A percentile compares a stretch with the other conserved stretches of the same genome.
phyloP scores from a whole-genome alignment of 2,113 vertebrate species.

The Paracyprichromis sp. region DNA sequence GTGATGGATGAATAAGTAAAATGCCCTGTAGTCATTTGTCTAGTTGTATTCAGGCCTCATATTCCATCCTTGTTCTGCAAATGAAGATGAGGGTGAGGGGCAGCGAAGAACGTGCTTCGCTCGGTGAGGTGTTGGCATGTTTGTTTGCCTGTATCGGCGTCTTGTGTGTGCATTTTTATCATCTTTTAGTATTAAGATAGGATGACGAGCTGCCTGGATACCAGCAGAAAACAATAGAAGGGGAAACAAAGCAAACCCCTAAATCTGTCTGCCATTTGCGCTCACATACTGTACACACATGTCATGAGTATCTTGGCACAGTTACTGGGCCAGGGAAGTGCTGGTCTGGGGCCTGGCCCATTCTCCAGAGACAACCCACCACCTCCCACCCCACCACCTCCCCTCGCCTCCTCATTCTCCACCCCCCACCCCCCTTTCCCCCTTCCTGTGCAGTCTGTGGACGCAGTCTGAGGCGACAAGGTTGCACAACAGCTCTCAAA shows the following conservation, averaged over 20 bases:
- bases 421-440: neutral
- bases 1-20: conserved; percentile 70
- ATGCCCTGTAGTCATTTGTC: conserved; percentile 68
- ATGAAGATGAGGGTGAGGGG: conserved; percentile 43
- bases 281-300: conserved; percentile 69
- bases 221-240: conserved; percentile 47
- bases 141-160: neutral
- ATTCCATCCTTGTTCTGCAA: conserved; percentile 43
- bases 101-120: conserved; percentile 2
- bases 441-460: conserved; percentile 66
- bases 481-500: conserved; percentile 58
- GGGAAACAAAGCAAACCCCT: conserved; percentile 61
- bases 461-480: conserved; percentile 63
- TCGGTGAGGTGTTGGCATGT: neutral
- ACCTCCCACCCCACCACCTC: neutral
- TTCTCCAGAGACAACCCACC: conserved; percentile 56
- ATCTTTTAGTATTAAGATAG: conserved; percentile 36
- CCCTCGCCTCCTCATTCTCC: conserved; percentile 3
- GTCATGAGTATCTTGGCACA: conserved; percentile 67
- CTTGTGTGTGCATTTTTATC: neutral
- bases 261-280: conserved; percentile 69
- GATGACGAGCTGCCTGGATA: conserved; percentile 44
- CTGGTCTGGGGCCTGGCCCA: conserved; percentile 66
- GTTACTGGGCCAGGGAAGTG: conserved; percentile 63
- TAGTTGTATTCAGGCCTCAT: conserved; percentile 53